These are phyloP conservation scores for Propithecus perrieri DNA, from an alignment of 2,797 vertebrate genomes.

Conservation along the genomic window DNA sequence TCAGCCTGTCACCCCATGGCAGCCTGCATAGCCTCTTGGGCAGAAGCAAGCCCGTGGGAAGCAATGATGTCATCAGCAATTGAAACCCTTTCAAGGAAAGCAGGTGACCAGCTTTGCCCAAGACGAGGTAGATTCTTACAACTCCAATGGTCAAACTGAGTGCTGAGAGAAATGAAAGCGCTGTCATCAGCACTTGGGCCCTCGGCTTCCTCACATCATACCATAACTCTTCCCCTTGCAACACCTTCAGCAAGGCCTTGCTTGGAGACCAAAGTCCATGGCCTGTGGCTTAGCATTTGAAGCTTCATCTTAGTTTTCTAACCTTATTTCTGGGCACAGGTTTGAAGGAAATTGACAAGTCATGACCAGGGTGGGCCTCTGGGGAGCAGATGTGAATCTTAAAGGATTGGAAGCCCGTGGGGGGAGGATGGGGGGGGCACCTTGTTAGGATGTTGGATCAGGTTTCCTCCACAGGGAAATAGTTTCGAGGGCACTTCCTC, in stretches of 20 bases:
- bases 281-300: background rate
- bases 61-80: background rate
- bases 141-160: background rate
- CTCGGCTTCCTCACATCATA: background rate
- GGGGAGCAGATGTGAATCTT: background rate
- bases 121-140: background rate
- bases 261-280: conserved; percentile 5
- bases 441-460: background rate
- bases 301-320: background rate
- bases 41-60: background rate
- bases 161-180: background rate
- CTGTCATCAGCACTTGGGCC: background rate
- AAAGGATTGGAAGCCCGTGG: background rate
- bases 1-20: background rate
- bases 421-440: too few relatives aligned
- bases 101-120: background rate
- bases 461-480: background rate
- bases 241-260: background rate
- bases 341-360: background rate
- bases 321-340: background rate
- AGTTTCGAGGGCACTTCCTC: background rate
- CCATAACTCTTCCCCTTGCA: background rate
- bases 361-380: background rate
- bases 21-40: background rate
- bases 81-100: background rate